These are phyloP conservation scores for Lasiurus borealis DNA, from an alignment of 2,113 vertebrate species.

Conservation along the genomic window DNA sequence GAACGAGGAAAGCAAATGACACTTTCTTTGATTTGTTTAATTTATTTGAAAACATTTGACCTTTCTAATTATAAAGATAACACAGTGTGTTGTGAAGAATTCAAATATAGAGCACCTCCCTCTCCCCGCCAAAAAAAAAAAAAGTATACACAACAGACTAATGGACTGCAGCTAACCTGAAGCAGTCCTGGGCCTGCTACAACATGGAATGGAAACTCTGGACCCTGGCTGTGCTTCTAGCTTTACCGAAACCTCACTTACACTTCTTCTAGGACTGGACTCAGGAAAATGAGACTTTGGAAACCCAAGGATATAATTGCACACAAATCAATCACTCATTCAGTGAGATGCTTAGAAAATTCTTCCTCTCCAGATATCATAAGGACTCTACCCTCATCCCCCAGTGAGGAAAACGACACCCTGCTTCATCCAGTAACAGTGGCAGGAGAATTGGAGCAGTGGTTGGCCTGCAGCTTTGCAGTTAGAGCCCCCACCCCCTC, in stretches of 20 bases:
- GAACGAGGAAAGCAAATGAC: background rate
- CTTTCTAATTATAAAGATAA: background rate
- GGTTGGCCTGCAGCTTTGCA: background rate
- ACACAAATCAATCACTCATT: background rate
- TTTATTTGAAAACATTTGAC: slow-evolving; percentile 19
- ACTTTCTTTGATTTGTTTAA: background rate
- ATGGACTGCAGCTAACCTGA: background rate
- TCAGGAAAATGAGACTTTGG: background rate
- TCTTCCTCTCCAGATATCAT: background rate
- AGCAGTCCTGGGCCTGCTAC: too few relatives aligned
- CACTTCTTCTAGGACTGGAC: background rate
- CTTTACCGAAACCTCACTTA: background rate
- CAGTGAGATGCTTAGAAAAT: background rate
- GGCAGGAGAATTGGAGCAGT: background rate
- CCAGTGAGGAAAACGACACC: background rate
- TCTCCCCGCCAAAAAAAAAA: too few relatives aligned
- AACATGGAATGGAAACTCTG: too few relatives aligned
- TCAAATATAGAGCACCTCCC: background rate
- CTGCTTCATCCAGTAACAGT: background rate
- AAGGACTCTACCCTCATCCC: background rate
- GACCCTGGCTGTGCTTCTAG: background rate
- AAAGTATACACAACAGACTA: background rate
- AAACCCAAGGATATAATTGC: background rate
- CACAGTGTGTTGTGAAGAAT: background rate
- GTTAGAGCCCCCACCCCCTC: background rate